Evolutionary conservation across 2,888 invertebrate species (phyloP), one percentile per base, ranked within the genome.

Genomic region (Pyralis farinalis): DNA sequence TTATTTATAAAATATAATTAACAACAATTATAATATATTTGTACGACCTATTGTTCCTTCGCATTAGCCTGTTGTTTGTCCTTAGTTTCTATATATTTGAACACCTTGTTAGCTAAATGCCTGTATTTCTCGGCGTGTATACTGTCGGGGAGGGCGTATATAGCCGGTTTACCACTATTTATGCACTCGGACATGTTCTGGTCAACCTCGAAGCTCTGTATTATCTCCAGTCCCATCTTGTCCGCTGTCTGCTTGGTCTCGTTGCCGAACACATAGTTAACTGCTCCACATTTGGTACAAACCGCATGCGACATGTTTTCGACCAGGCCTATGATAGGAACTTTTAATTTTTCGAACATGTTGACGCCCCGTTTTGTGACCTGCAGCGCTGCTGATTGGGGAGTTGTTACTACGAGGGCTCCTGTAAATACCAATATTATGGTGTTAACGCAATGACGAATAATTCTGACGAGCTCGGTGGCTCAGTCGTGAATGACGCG

Each of bases 371-470:
- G 91, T 58, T 92, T 90, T 0, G 97, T 95, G 12, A 98, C 97
- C 68, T 97, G 93, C 4, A 98, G 70, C 0, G 98, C 95, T 1
- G 97, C 94, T 39, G 92, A 92, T 73, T 98, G 98, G 0, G 98
- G 98, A 0, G 98, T 98, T 6, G 97, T 97, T 0, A 98, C 96
- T 34, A 98, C 85, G n/a, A 98, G 67, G 3, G 94, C 96, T 10
- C 96, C 95, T 93, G 69, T 32, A 69, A 71, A 43, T 30, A n/a
- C n/a, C n/a, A n/a, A n/a, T n/a, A n/a, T n/a, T n/a, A n/a, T n/a
- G n/a, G n/a, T n/a, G n/a, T n/a, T n/a, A n/a, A n/a, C n/a, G n/a
- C n/a, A n/a, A n/a, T n/a, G n/a, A n/a, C n/a, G n/a, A n/a, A n/a
- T n/a, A n/a, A n/a, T n/a, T n/a, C n/a, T n/a, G n/a, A n/a, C n/a